Percentiles rank a stretch among this genome's conserved stretches.
Evolutionary conservation across 2,113 vertebrate species (phyloP).

Genomic region (Bungarus multicinctus): DNA sequence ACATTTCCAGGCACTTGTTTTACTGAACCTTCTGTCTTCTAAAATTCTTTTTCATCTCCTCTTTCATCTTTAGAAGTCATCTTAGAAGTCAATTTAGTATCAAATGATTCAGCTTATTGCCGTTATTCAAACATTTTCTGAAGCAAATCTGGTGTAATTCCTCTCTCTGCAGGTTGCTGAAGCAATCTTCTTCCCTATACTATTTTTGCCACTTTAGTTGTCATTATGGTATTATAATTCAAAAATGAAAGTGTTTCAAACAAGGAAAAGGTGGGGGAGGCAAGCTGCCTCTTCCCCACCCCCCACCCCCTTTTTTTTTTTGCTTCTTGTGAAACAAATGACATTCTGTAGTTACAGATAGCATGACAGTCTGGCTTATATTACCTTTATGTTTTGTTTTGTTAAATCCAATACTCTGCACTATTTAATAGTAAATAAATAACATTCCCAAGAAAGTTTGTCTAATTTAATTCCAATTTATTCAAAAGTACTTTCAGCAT

Average conservation of each 20-base stretch:
- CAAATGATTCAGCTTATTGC: not conserved
- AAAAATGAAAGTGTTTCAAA: not conserved
- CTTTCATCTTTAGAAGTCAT: not conserved
- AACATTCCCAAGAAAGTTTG: not conserved
- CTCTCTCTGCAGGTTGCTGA: not conserved
- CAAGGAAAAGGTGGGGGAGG: not conserved
- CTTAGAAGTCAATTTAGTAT: not conserved
- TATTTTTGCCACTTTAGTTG: not conserved
- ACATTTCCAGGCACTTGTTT: not conserved
- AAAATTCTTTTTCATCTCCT: not conserved
- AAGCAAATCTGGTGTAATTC: not conserved
- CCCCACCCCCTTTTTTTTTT: not conserved
- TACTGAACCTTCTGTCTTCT: not conserved
- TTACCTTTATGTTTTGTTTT: not conserved
- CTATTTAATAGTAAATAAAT: not conserved
- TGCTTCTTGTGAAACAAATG: not conserved
- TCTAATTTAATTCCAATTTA: not conserved
- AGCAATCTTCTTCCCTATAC: not conserved
- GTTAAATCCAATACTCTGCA: not conserved
- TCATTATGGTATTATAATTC: not conserved
- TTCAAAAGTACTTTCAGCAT: not conserved
- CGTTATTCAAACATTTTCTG: not conserved
- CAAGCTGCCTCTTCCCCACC: not conserved
- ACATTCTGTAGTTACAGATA: not conserved
- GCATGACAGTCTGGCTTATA: not conserved